Conservation (phyloP, 2,797 vertebrate genomes). For the Aulostomus chinensis region DNA sequence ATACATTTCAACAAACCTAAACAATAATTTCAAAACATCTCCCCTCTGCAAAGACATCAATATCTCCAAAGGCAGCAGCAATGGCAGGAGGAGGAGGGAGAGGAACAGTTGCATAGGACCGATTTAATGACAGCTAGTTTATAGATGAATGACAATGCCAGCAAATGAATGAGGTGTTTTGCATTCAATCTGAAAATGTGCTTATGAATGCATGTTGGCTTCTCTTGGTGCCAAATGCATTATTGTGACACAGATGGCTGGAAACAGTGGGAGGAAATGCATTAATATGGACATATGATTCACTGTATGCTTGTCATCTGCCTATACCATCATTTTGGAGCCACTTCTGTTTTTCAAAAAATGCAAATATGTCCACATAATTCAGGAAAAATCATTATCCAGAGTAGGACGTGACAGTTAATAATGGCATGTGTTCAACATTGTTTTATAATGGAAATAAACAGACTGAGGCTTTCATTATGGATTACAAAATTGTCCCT, state of each 20-base stretch:
- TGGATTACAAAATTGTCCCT: background rate
- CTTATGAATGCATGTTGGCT: constrained; percentile 36
- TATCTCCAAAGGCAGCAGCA: constrained; percentile 10
- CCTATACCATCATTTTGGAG: background rate
- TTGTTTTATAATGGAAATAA: background rate
- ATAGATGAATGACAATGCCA: constrained; percentile 28
- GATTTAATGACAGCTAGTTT: constrained; percentile 38
- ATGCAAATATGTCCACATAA: background rate
- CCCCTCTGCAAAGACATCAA: constrained; percentile 11
- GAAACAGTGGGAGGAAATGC: constrained; percentile 11
- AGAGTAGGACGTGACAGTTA: background rate
- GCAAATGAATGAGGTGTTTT: constrained; percentile 30
- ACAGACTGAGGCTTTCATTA: background rate
- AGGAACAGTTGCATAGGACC: constrained; percentile 28
- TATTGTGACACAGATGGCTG: constrained; percentile 24
- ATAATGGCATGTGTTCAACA: background rate
- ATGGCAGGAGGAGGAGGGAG: constrained; percentile 22
- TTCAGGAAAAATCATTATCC: background rate
- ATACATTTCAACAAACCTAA: too few species aligned
- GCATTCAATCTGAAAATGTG: constrained; percentile 36
- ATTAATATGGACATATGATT: constrained; percentile 26
- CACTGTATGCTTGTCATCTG: background rate
- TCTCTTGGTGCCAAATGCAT: constrained; percentile 31
- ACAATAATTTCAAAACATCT: background rate
- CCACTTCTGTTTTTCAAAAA: too few species aligned